Evolutionary conservation across 2,888 invertebrate genomes (phyloP).

Genomic region (Clanis bilineata): DNA sequence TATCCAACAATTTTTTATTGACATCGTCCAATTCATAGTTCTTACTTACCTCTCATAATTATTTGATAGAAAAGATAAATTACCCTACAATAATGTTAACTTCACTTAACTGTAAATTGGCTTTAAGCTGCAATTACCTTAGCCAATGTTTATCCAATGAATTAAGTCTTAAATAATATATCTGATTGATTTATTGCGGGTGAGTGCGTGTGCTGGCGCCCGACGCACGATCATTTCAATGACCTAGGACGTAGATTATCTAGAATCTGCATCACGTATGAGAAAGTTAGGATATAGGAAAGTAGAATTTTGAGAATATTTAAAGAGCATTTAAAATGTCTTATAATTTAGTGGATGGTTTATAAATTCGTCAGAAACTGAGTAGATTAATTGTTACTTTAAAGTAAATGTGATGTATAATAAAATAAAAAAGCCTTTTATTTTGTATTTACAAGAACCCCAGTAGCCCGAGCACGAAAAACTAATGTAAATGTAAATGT

Average conservation of each 20-base stretch:
- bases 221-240: conserved; percentile 49
- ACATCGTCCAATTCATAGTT: background rate
- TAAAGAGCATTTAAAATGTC: background rate
- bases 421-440: too few species aligned
- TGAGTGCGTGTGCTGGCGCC: conserved; percentile 37
- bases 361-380: too few species aligned
- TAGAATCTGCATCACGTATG: conserved; percentile 40
- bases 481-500: too few species aligned
- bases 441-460: too few species aligned
- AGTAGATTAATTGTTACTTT: too few species aligned
- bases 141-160: conserved; percentile 26
- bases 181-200: conserved; percentile 49
- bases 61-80: background rate
- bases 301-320: background rate
- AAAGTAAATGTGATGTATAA: too few species aligned
- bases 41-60: background rate
- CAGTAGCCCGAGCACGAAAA: too few species aligned
- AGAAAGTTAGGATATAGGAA: conserved; percentile 30
- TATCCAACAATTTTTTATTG: background rate
- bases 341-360: too few species aligned
- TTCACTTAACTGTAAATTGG: background rate
- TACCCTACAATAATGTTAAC: background rate
- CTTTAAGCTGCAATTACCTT: background rate
- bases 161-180: conserved; percentile 41
- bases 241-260: conserved; percentile 49